Conservation (phyloP, 2,888 invertebrate genomes). For the Caenorhabditis macrosperma region DNA sequence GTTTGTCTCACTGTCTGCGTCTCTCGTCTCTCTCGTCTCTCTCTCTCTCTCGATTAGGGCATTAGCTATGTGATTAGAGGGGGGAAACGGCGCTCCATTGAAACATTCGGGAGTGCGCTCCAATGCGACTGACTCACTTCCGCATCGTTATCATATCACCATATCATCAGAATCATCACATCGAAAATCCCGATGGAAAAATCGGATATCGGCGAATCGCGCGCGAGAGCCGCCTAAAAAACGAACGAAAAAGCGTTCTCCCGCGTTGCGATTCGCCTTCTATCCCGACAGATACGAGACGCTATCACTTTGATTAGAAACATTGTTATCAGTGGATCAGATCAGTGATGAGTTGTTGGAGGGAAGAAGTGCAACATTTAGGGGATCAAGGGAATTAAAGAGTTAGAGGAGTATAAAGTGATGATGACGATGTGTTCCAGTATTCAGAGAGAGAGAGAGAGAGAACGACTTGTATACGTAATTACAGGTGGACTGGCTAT, state of each 20-base stretch:
- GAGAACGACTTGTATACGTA: neutral
- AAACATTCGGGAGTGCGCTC: too few relatives aligned
- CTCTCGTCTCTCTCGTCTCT: neutral
- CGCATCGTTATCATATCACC: neutral
- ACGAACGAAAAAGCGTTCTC: neutral
- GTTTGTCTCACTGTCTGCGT: neutral
- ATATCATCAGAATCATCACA: too few relatives aligned
- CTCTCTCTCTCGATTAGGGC: neutral
- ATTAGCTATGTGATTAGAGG: neutral
- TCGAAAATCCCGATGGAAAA: neutral
- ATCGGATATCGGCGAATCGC: neutral
- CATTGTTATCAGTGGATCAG: too few relatives aligned
- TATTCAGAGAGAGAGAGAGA: neutral
- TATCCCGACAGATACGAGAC: neutral
- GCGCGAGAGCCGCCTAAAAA: neutral
- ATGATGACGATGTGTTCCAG: too few relatives aligned
- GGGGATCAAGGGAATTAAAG: neutral
- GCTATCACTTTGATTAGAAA: neutral
- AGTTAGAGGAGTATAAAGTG: too few relatives aligned
- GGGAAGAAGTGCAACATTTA: neutral
- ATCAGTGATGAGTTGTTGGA: constrained; percentile 7
- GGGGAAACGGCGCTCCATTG: neutral
- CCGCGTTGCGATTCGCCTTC: neutral
- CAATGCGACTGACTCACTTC: neutral
- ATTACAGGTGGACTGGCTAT: neutral